Conservation (phyloP, 2,113 vertebrate genomes). For the Cebidichthys violaceus region DNA sequence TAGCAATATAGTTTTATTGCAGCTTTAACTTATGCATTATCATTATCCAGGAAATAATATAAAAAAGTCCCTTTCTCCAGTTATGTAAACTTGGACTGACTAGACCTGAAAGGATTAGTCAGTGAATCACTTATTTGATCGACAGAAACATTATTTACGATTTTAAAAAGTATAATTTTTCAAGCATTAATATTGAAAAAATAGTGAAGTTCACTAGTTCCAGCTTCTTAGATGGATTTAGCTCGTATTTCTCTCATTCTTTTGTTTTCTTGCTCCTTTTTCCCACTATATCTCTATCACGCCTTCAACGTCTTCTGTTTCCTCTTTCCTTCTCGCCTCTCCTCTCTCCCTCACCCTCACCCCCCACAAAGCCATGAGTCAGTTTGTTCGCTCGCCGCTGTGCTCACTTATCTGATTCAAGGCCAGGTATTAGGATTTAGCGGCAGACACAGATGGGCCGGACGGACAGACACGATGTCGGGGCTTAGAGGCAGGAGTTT, state of each 20-base stretch:
- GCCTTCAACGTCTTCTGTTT: neutral
- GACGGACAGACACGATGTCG: slow-evolving; percentile 31
- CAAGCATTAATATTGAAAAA: neutral
- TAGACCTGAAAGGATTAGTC: neutral
- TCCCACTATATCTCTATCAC: neutral
- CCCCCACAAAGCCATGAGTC: too few species aligned
- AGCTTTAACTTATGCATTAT: neutral
- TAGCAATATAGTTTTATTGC: neutral
- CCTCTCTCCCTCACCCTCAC: neutral
- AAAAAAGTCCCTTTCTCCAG: neutral
- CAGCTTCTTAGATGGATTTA: neutral
- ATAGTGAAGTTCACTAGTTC: neutral
- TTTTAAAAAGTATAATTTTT: neutral
- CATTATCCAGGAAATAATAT: neutral
- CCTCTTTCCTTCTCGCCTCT: neutral
- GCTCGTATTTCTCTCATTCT: too few species aligned
- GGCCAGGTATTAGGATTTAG: slow-evolving; percentile 33
- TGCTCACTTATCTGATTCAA: slow-evolving; percentile 38
- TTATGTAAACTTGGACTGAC: neutral
- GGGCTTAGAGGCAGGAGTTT: slow-evolving; percentile 37
- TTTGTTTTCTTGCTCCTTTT: slow-evolving; percentile 1
- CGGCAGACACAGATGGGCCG: slow-evolving; percentile 10
- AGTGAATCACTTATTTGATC: neutral
- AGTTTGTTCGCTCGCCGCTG: neutral
- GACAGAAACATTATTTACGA: neutral